These are phyloP conservation scores for Labeo calbasu DNA, from an alignment of 2,797 vertebrate species.

Conservation along the genomic window DNA sequence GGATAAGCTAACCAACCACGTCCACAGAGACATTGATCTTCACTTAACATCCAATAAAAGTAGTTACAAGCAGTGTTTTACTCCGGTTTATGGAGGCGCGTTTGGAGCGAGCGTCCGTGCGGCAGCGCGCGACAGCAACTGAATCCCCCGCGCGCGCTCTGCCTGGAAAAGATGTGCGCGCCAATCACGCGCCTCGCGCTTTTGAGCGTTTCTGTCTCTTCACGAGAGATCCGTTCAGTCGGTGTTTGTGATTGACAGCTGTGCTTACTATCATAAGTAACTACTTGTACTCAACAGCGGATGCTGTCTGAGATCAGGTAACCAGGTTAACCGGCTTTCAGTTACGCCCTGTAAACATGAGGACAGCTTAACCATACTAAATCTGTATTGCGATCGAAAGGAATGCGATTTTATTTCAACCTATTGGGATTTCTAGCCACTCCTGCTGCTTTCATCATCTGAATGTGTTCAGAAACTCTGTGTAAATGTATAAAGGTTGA, in stretches of 20 bases:
- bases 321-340: neutral
- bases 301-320: neutral
- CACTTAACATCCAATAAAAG: conserved; percentile 43
- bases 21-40: conserved; percentile 53
- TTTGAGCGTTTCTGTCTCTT: neutral
- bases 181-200: neutral
- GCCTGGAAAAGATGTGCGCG: neutral
- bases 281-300: neutral
- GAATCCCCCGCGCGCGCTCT: conserved; percentile 11
- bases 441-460: neutral
- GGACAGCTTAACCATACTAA: neutral
- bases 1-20: conserved; percentile 58
- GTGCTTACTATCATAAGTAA: neutral
- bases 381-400: neutral
- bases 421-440: neutral
- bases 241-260: neutral
- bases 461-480: neutral
- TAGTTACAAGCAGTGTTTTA: conserved; percentile 47
- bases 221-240: neutral
- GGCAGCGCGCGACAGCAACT: neutral
- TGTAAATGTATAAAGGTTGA: neutral
- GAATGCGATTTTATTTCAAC: neutral
- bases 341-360: neutral
- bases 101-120: too few species aligned
- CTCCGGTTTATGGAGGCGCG: conserved; percentile 57